phyloP scores from a whole-genome alignment of 2,797 vertebrate species.

The Mormyrops boulengeri region DNA sequence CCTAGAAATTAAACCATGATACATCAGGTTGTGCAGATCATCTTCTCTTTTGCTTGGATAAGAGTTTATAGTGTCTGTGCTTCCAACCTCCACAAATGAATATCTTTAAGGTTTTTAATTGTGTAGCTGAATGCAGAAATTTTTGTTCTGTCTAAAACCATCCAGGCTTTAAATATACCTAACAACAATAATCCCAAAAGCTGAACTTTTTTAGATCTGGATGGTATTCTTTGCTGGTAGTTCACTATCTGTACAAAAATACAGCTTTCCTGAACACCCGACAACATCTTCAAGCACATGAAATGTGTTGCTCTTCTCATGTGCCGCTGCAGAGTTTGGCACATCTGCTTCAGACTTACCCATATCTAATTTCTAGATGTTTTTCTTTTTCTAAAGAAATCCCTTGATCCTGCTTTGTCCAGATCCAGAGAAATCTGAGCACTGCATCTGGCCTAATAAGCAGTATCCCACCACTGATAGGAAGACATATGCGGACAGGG shows the following conservation, averaged over 20 bases:
- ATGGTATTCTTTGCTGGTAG: neutral
- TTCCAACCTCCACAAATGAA: neutral
- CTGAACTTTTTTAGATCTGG: neutral
- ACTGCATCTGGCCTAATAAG: conserved; percentile 27
- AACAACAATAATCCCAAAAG: neutral
- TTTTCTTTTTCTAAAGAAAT: conserved; percentile 16
- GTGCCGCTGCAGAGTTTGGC: neutral
- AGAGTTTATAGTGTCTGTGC: neutral
- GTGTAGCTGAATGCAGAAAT: neutral
- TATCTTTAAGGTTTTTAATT: neutral
- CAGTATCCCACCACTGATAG: neutral
- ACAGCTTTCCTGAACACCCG: neutral
- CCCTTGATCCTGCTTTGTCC: conserved; percentile 32
- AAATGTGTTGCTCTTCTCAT: neutral
- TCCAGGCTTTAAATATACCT: neutral
- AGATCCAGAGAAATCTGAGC: conserved; percentile 22
- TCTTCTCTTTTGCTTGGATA: neutral
- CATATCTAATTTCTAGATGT: neutral
- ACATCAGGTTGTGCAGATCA: neutral
- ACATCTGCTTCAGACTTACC: neutral
- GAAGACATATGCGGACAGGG: neutral
- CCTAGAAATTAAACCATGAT: neutral
- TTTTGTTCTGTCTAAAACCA: neutral
- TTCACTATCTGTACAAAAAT: neutral
- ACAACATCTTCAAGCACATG: neutral